phyloP scores from a whole-genome alignment of 2,888 invertebrate species.

The Lasioglossum morio region DNA sequence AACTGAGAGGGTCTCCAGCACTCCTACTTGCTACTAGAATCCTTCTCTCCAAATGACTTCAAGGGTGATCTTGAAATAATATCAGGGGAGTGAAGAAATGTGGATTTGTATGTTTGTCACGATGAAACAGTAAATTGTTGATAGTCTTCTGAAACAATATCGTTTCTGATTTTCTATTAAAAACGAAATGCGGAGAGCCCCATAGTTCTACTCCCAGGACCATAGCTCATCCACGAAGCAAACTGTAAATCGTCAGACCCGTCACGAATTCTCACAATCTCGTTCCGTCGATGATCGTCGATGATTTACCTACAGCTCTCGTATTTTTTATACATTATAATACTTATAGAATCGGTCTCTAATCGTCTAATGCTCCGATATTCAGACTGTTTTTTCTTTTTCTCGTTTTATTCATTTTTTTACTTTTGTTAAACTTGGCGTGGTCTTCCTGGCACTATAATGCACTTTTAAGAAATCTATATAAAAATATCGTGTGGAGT shows the following conservation, averaged over 20 bases:
- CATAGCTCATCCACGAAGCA: background rate
- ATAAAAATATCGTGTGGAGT: slow-evolving; percentile 83
- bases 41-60: background rate
- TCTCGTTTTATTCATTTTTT: slow-evolving; percentile 11
- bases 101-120: background rate
- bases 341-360: slow-evolving; percentile 73
- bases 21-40: background rate
- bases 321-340: slow-evolving; percentile 61
- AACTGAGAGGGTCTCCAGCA: background rate
- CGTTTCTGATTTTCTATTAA: background rate
- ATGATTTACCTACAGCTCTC: slow-evolving; percentile 40
- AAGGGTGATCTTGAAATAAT: background rate
- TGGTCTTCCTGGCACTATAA: slow-evolving; percentile 81
- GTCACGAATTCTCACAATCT: slow-evolving; percentile 30
- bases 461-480: slow-evolving; percentile 83
- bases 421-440: slow-evolving; percentile 69
- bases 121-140: too few relatives aligned
- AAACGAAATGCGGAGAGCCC: background rate
- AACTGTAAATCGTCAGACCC: background rate
- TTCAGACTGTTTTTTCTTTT: slow-evolving; percentile 63
- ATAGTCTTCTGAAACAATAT: too few relatives aligned
- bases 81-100: background rate
- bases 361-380: slow-evolving; percentile 68
- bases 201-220: background rate
- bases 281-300: slow-evolving; percentile 43